phyloP scores from a whole-genome alignment of 2,113 vertebrate genomes.

The Craseonycteris thonglongyai region DNA sequence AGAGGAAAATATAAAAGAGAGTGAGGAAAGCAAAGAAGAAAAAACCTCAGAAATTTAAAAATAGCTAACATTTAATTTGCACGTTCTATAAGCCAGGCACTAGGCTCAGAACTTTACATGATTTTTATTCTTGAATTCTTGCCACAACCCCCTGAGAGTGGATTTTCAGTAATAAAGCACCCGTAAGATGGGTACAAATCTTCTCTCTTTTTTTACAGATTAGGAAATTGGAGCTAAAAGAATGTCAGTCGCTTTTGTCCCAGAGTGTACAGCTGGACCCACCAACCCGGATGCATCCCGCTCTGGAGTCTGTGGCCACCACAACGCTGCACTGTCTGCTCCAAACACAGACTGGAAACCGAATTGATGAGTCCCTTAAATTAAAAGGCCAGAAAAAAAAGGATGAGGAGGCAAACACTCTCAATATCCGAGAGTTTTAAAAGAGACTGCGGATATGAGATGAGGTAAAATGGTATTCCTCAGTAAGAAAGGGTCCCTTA shows the following conservation, averaged over 20 bases:
- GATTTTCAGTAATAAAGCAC: background rate
- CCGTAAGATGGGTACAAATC: background rate
- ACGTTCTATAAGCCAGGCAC: background rate
- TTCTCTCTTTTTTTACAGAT: background rate
- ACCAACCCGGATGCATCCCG: background rate
- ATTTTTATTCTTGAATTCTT: conserved; percentile 16
- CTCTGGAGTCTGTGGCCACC: background rate
- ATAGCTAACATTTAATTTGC: background rate
- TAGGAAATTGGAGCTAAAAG: background rate
- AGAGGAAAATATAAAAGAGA: background rate
- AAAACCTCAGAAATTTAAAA: background rate
- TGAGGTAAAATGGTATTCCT: background rate
- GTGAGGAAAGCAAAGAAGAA: background rate
- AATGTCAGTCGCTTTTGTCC: background rate
- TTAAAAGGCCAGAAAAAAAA: background rate
- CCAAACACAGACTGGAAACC: background rate
- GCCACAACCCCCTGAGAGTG: background rate
- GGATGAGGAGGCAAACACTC: background rate
- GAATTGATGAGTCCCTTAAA: background rate
- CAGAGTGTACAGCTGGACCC: background rate
- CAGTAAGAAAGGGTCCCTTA: background rate
- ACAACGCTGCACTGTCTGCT: background rate
- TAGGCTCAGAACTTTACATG: background rate
- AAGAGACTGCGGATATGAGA: background rate
- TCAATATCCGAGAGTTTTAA: background rate